A percentile compares a stretch with the other conserved stretches of the same genome.
Evolutionary conservation across 2,888 invertebrate genomes (phyloP).

Genomic region (Notocelia uddmanniana): DNA sequence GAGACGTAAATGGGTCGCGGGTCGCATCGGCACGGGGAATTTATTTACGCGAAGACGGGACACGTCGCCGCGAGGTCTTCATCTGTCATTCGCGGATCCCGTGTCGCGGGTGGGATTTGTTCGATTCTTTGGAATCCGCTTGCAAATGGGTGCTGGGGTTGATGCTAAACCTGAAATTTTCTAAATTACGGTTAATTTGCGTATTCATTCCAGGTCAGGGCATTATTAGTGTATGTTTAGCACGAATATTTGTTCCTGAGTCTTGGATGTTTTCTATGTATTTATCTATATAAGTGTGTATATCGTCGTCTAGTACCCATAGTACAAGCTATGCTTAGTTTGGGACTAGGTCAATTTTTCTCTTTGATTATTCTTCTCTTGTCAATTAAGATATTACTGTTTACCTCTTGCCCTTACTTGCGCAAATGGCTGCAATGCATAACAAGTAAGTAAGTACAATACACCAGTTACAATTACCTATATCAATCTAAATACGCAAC

Average conservation of each 20-base stretch:
- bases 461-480: no score
- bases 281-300: no score
- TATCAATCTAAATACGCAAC: constrained; percentile 4
- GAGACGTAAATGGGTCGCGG: constrained; percentile 81
- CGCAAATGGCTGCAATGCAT: constrained; percentile 11
- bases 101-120: constrained; percentile 5
- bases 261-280: no score
- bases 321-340: no score
- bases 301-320: no score
- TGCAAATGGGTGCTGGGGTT: neutral
- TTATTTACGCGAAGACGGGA: constrained; percentile 63
- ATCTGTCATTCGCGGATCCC: constrained; percentile 37
- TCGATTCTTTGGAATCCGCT: neutral
- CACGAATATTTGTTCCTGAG: no score
- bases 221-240: no score
- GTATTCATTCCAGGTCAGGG: no score
- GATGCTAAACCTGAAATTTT: neutral
- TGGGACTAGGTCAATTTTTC: no score
- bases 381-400: neutral
- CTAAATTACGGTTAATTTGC: neutral
- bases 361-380: no score
- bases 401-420: neutral
- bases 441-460: no score
- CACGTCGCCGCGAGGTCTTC: constrained; percentile 47
- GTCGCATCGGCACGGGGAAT: constrained; percentile 70